Evolutionary conservation across 2,888 invertebrate genomes (phyloP), one percentile per base, ranked within the genome.

Genomic region (Villa cingulata): DNA sequence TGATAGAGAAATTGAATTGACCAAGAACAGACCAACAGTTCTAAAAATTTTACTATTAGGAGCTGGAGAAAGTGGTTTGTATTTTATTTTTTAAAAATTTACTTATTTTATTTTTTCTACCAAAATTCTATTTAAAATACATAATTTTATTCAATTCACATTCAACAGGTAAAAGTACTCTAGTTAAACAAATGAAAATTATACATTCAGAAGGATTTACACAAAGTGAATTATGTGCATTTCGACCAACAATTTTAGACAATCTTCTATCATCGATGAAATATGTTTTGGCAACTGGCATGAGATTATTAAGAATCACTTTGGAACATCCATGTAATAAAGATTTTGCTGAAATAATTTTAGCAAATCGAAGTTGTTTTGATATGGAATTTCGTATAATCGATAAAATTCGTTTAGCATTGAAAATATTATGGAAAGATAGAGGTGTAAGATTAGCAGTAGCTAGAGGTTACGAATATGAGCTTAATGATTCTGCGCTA

Each of bases 141-240:
- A 9, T 29, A n/a, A n/a, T n/a, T n/a, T n/a, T n/a, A n/a, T n/a
- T 16, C 17, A 17, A 17, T 38, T 17, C 7, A 38, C 12, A n/a
- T 17, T 3, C n/a, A 2, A n/a, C 41, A 58, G 79, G 79, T 5
- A 80, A 80, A 66, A 78, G 78, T 59, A 80, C 80, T 18, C 61
- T 80, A 51, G 79, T 80, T 6, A 80, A 79, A 59, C 80, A 80
- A 66, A 80, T 80, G 78, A 80, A 79, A 63, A 80, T 80, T 46
- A 80, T 80, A 48, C 79, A 80, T 59, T 76, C 76, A 47, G 77
- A 78, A 63, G 79, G 79, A 15, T 80, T 79, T 59, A 76, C 77
- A 4, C 63, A 65, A 46, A 71, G 75, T 20, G 80, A 80, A 62
- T 62, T 79, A 23, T 71, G 72, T 47, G 75, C 76, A 49, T 80